Conservation (phyloP, 2,888 invertebrate genomes). For the Cryptocheilus praepositus region DNA sequence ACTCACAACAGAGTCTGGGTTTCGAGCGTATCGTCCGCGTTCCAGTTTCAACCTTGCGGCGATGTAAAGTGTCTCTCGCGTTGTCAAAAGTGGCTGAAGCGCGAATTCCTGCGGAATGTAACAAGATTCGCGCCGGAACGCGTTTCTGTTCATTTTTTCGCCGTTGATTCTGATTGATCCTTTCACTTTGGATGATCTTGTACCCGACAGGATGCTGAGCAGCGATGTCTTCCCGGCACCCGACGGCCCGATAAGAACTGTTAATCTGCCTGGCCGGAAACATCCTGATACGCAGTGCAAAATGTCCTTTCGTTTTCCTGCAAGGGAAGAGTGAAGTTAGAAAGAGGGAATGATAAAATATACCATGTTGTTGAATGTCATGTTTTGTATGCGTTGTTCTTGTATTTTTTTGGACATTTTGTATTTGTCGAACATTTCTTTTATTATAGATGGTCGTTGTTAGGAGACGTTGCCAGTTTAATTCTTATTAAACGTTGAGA, state of each 20-base stretch:
- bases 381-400: too few species aligned
- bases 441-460: too few species aligned
- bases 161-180: constrained; percentile 86
- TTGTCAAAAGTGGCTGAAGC: constrained; percentile 78
- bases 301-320: constrained; percentile 72
- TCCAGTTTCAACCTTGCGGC: constrained; percentile 78
- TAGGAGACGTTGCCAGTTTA: too few species aligned
- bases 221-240: constrained; percentile 88
- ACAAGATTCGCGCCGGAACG: constrained; percentile 85
- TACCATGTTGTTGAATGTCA: too few species aligned
- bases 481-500: too few species aligned
- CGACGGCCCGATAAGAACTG: constrained; percentile 83
- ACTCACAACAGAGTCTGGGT: constrained; percentile 11
- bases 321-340: not conserved
- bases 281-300: constrained; percentile 78
- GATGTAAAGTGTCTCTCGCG: constrained; percentile 78
- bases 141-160: constrained; percentile 78
- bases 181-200: constrained; percentile 75
- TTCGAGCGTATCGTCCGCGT: not conserved
- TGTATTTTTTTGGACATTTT: too few species aligned
- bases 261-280: constrained; percentile 79
- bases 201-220: constrained; percentile 84
- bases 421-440: too few species aligned
- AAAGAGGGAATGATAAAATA: too few species aligned
- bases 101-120: constrained; percentile 79